phyloP scores from a whole-genome alignment of 1,140 invertebrate genomes.

The Frieseomelitta varia region DNA sequence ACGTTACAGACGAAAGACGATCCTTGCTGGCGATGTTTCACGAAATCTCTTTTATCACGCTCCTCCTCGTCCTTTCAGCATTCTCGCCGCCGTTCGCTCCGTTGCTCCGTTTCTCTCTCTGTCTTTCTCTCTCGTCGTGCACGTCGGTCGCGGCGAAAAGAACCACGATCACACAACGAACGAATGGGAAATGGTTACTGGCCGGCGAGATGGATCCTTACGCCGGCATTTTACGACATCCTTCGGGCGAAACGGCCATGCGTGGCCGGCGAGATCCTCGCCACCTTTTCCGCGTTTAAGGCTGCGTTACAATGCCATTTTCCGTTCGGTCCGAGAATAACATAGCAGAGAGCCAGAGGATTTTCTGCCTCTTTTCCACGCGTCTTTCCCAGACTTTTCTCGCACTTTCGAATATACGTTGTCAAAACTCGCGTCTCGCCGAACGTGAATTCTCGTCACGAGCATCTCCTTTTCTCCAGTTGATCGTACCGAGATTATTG shows the following conservation, averaged over 20 bases:
- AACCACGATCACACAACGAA: background rate
- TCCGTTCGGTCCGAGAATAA: background rate
- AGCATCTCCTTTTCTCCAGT: no score
- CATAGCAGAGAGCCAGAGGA: background rate
- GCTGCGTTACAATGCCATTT: slow-evolving; percentile 17
- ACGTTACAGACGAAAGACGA: background rate
- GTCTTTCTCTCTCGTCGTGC: background rate
- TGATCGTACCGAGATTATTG: background rate
- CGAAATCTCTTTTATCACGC: background rate
- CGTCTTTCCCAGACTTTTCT: background rate
- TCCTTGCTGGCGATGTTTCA: no score
- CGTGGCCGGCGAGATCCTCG: slow-evolving; percentile 56
- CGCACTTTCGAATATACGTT: background rate
- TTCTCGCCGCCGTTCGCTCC: background rate
- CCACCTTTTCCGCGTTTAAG: slow-evolving; percentile 41
- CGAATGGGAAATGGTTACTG: slow-evolving; percentile 51
- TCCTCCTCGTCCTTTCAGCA: background rate
- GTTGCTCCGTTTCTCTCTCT: background rate
- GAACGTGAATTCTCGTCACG: no score
- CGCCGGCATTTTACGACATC: slow-evolving; percentile 68
- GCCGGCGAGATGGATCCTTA: slow-evolving; percentile 44
- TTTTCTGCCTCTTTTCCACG: background rate
- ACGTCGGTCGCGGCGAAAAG: background rate
- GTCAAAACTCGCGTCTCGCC: no score
- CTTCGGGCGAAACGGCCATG: slow-evolving; percentile 65